Base-by-base conservation (phyloP, 2,797 vertebrate species). In the Paramormyrops hopkinsi region DNA sequence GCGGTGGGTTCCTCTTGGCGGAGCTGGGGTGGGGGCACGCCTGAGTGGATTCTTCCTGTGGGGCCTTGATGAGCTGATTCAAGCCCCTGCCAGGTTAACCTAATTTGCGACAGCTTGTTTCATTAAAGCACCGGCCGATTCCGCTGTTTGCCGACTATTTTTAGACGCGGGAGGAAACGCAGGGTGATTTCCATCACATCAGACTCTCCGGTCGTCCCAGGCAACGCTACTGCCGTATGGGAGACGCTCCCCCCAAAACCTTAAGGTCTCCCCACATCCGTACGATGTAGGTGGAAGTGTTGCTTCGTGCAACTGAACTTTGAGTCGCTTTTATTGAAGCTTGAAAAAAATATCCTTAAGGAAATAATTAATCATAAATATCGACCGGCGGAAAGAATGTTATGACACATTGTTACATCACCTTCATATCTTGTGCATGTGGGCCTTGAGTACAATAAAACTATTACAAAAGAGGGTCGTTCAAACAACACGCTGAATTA, bases 91-190 rank as follows among this genome's bases (percentile, higher is more conserved):
- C 95, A 94, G 84, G 51, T 48, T 54, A 92, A 94, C 92, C 89
- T 90, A 91, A 94, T 94, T 90, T 92, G 93, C 19, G 92, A 92
- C 90, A 92, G 93, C 94, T 94, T 95, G 95, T 95, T 95, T 95
- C 94, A 95, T 96, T 95, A 95, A 95, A 95, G 94, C 93, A 92
- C 92, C 94, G 93, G 94, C 93, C 56, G 91, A 94, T 96, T 94
- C 95, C 93, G 91, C 91, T 73, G 92, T 91, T 89, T 91, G 92
- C 90, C 89, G 65, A 87, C 92, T 95, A 95, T 96, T 95, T 95
- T 94, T 95, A 94, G 93, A 91, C 29, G 51, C 48, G 89, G 91
- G 12, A 88, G 90, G 90, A 93, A 92, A 91, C 90, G 91, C 91
- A 92, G 95, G 93, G 94, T 95, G 93, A 92, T 92, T 91, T 88